A percentile compares a stretch with the other conserved stretches of the same genome.
These are phyloP conservation scores for Nomia melanderi DNA, from an alignment of 1,140 invertebrate genomes.

Conservation along the genomic window DNA sequence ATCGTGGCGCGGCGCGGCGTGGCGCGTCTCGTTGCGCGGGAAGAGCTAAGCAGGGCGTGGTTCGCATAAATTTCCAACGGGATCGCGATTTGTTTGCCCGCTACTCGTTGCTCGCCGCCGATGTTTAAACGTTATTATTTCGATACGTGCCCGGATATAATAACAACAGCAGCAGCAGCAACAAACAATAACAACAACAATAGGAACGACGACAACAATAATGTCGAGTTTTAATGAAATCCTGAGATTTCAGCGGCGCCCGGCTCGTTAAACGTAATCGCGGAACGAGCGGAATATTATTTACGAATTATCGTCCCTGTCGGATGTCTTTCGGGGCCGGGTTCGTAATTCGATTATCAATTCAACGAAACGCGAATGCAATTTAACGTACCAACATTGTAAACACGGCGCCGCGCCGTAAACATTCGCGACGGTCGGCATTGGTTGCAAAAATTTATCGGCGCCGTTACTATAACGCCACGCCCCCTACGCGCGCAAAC, in stretches of 20 bases:
- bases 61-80: slow-evolving; percentile 36
- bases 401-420: neutral
- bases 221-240: neutral
- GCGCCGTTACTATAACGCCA: no score
- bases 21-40: slow-evolving; percentile 28
- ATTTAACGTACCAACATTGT: slow-evolving; percentile 2
- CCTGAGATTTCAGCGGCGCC: no score
- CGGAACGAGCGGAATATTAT: no score
- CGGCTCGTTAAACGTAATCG: neutral
- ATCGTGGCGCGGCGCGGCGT: slow-evolving; percentile 6
- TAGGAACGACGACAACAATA: no score
- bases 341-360: neutral
- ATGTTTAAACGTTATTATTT: neutral
- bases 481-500: slow-evolving; percentile 5
- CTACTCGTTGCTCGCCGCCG: neutral
- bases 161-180: neutral
- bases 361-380: neutral
- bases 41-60: slow-evolving; percentile 44
- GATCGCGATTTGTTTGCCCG: slow-evolving; percentile 6
- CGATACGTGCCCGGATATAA: neutral
- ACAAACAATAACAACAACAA: neutral
- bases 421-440: neutral
- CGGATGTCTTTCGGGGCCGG: neutral
- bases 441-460: slow-evolving; percentile 6
- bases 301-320: neutral